Conservation (phyloP, 2,113 vertebrate genomes). For the Leptodactylus fuscus region DNA sequence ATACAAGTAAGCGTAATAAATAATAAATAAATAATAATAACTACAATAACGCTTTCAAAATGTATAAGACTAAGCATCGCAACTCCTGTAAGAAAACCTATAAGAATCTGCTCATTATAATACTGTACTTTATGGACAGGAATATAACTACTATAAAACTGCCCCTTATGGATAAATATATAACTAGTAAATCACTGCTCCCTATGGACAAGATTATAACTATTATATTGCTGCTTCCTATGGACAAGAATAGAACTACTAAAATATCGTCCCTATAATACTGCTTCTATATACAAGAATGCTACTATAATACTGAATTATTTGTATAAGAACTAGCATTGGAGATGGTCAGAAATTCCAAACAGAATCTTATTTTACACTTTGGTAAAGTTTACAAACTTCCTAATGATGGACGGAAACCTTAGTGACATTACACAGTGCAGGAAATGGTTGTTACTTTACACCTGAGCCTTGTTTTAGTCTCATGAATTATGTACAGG, state of each 20-base stretch:
- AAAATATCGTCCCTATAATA: no score
- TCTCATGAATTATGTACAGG: conserved; percentile 1
- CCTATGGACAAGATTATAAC: no score
- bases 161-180: background rate
- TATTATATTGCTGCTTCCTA: no score
- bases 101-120: background rate
- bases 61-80: no score
- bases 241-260: no score
- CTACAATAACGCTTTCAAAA: no score
- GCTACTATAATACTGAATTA: no score
- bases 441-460: background rate
- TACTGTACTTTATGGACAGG: background rate
- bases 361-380: background rate
- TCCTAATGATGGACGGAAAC: background rate
- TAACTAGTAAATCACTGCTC: background rate
- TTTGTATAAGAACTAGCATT: background rate
- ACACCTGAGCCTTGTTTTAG: conserved; percentile 10
- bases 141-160: background rate
- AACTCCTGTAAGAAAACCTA: no score
- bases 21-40: no score
- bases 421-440: background rate
- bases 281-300: background rate
- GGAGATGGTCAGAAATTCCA: background rate
- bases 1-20: no score
- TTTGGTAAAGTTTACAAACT: background rate